phyloP scores from a whole-genome alignment of 2,888 invertebrate species.

The Diaperis boleti region DNA sequence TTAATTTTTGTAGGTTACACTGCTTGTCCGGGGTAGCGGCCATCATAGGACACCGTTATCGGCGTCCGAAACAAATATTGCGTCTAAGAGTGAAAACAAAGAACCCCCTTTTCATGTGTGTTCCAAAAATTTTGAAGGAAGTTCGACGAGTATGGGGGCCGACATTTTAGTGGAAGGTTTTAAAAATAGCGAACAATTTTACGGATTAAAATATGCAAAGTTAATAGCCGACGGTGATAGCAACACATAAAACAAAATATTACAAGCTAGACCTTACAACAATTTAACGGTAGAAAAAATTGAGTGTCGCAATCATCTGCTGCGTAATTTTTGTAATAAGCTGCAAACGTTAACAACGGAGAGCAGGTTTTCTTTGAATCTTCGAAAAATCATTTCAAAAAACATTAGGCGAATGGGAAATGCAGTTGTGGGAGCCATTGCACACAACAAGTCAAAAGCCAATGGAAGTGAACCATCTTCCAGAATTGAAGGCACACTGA shows the following conservation, averaged over 20 bases:
- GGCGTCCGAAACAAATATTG: not conserved
- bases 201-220: constrained; percentile 14
- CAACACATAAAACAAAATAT: constrained; percentile 39
- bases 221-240: constrained; percentile 38
- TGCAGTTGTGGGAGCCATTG: constrained; percentile 31
- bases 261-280: constrained; percentile 43
- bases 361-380: constrained; percentile 5
- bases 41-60: no score
- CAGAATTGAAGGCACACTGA: not conserved
- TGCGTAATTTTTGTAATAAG: constrained; percentile 40
- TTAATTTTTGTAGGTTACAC: no score
- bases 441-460: not conserved
- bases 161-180: constrained; percentile 27
- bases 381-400: constrained; percentile 20
- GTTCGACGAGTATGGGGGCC: constrained; percentile 26
- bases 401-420: constrained; percentile 40
- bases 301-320: constrained; percentile 40
- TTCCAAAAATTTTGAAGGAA: constrained; percentile 21
- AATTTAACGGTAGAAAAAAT: constrained; percentile 42
- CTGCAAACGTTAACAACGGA: constrained; percentile 22
- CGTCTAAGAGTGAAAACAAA: not conserved
- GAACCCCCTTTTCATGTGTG: constrained; percentile 11
- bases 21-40: no score
- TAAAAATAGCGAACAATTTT: not conserved
- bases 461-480: not conserved